Percentiles rank a stretch among this genome's conserved stretches.
phyloP scores from a whole-genome alignment of 2,113 vertebrate species.

The Chiloscyllium plagiosum region DNA sequence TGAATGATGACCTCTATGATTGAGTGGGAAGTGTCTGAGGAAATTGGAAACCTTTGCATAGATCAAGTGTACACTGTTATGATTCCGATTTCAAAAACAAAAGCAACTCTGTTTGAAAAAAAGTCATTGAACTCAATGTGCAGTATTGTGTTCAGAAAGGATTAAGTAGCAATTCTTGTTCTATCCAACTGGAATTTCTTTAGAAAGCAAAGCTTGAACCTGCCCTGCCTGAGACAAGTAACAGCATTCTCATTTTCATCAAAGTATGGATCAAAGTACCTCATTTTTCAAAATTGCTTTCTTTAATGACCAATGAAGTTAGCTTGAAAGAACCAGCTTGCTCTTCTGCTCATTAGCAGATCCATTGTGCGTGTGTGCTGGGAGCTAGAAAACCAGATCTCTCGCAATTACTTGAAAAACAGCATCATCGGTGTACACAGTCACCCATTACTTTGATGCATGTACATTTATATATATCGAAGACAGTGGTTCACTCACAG shows the following conservation, averaged over 20 bases:
- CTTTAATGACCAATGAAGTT: neutral
- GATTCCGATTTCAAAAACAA: neutral
- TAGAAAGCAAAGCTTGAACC: neutral
- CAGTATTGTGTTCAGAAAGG: neutral
- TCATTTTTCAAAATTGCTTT: neutral
- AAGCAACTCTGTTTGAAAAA: neutral
- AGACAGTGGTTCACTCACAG: neutral
- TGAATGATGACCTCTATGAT: neutral
- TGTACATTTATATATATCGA: neutral
- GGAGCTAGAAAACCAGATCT: neutral
- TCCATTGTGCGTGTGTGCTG: neutral
- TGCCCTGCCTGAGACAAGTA: neutral
- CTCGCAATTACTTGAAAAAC: neutral
- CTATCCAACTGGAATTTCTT: neutral
- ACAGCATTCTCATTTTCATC: neutral
- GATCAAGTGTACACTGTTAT: neutral
- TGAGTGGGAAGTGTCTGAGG: neutral
- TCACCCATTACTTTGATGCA: neutral
- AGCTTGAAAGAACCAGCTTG: neutral
- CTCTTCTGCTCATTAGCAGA: neutral
- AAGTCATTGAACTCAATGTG: neutral
- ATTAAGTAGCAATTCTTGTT: slow-evolving; percentile 13
- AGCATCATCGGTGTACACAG: neutral
- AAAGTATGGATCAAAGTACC: neutral
- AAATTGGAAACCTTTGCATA: slow-evolving; percentile 4